Evolutionary conservation across 2,113 vertebrate species (phyloP), one percentile per base, ranked within the genome.

Genomic region (Apeltes quadracus): DNA sequence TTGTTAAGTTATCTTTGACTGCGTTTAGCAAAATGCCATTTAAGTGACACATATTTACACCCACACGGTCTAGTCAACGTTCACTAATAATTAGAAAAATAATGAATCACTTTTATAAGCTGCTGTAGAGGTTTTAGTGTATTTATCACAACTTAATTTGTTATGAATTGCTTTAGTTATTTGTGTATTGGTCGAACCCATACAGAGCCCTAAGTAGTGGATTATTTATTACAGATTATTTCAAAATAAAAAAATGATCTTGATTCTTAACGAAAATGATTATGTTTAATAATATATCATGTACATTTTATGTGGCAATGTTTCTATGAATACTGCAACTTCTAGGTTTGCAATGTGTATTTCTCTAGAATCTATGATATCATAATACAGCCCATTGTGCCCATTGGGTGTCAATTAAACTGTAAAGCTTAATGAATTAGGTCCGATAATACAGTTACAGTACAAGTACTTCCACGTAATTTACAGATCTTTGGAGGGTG

Each of bases 31-130:
- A 75, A 55, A 38, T 50, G 25, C 20, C 56, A 6, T 79, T 85
- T 68, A 87, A 87, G 71, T 87, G 84, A 78, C 86, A 44, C 83
- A 77, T 74, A 89, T 88, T 84, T 83, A 87, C 87, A 81, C 79
- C 38, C 62, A 41, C 82, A 38, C 73, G 67, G 23, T 54, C 36
- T 14, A 20, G 67, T 78, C 58, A 81, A 69, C 44, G 51, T 84
- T 86, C 83, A 83, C 29, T 32, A 25, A 51, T 10, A 66, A 36
- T 69, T 54, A 3, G n/a, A 20, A n/a, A 18, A n/a, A 13, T 36
- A 20, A 25, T 10, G 43, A 62, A 12, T 58, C 6, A 18, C 20
- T 32, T 59, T 55, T 66, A 62, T 53, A 54, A 46, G 27, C 61
- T 58, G 53, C 46, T 73, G 22, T 65, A n/a, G 56, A 53, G 44